A percentile compares a stretch with the other conserved stretches of the same genome.
Evolutionary conservation across 2,113 vertebrate species (phyloP).

Genomic region (Psettodes erumei): DNA sequence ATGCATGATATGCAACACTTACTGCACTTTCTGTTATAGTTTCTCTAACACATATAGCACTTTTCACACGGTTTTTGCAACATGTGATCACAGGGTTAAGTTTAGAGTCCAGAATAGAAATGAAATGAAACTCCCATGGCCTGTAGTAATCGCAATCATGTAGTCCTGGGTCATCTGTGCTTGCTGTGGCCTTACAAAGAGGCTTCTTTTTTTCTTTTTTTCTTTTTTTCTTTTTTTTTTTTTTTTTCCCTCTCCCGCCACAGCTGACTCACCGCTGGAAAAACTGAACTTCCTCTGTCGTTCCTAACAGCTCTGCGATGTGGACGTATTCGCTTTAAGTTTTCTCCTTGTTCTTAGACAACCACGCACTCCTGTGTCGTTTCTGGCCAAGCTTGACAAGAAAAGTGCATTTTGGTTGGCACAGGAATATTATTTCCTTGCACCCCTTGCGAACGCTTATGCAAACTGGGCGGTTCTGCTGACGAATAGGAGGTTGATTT

Average conservation of each 20-base stretch:
- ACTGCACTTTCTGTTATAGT: no score
- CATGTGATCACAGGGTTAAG: not conserved
- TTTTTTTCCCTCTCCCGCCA: constrained; percentile 5
- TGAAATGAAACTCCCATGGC: constrained; percentile 2
- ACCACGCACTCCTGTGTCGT: not conserved
- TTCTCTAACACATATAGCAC: no score
- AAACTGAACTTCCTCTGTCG: constrained; percentile 66
- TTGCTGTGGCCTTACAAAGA: constrained; percentile 34
- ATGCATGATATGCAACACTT: not conserved
- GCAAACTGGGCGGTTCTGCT: no score
- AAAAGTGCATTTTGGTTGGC: not conserved
- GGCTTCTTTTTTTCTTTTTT: constrained; percentile 14
- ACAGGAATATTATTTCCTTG: not conserved
- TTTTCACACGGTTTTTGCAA: not conserved
- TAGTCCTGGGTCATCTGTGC: constrained; percentile 22
- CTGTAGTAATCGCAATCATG: not conserved
- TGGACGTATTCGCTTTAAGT: constrained; percentile 29
- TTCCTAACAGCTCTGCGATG: constrained; percentile 30
- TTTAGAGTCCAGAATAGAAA: not conserved
- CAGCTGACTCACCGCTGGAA: constrained; percentile 74
- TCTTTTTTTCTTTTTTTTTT: not conserved
- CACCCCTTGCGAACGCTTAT: not conserved
- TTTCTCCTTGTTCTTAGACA: not conserved
- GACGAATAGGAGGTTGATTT: not conserved
- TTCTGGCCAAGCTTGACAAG: not conserved